Evolutionary conservation across 2,797 vertebrate species (phyloP).

Genomic region (Sternotherus odoratus): DNA sequence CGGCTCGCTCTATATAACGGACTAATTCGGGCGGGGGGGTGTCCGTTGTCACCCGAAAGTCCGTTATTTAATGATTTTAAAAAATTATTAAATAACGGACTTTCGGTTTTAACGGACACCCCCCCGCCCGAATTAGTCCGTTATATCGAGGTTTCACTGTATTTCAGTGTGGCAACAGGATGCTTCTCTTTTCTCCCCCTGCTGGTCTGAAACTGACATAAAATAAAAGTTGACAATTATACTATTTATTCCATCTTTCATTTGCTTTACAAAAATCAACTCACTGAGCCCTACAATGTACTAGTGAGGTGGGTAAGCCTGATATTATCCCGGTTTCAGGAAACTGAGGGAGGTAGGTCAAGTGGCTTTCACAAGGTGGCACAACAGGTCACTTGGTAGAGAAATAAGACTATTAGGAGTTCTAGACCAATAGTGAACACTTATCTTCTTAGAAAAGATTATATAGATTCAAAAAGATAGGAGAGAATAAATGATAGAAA

Average conservation of each 20-base stretch:
- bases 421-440: not conserved
- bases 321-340: not conserved
- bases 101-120: no score
- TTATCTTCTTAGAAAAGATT: not conserved
- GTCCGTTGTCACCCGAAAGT: no score
- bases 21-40: no score
- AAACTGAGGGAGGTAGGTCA: not conserved
- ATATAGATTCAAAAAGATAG: not conserved
- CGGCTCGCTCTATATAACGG: no score
- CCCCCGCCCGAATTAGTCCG: no score
- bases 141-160: no score
- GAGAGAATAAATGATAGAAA: not conserved
- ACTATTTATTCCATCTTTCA: not conserved
- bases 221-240: not conserved
- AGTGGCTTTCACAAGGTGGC: not conserved
- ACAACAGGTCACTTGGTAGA: not conserved
- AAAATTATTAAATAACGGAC: no score
- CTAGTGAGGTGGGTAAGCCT: not conserved
- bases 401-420: not conserved
- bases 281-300: not conserved
- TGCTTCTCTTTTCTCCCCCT: accelerated
- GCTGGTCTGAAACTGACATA: not conserved
- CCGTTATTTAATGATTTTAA: no score
- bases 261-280: not conserved
- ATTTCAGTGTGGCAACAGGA: not conserved